Evolutionary conservation across 1,140 invertebrate genomes (phyloP).

Genomic region (Pectinophora gossypiella): DNA sequence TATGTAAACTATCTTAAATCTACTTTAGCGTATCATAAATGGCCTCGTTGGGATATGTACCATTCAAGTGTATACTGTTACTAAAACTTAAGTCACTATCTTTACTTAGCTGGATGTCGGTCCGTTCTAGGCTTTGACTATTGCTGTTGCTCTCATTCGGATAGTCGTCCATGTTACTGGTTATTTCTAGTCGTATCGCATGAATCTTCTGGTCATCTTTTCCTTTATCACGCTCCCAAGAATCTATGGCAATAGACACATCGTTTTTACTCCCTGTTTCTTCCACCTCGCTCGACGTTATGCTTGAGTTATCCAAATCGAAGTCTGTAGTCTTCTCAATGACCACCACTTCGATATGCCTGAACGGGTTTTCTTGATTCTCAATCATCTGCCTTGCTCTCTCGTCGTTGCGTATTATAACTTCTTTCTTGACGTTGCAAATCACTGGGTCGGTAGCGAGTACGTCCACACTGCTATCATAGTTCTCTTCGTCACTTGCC

Average conservation of each 20-base stretch:
- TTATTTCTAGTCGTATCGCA: slow-evolving; percentile 67
- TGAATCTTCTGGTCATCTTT: slow-evolving; percentile 55
- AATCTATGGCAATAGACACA: slow-evolving; percentile 57
- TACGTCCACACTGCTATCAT: slow-evolving; percentile 56
- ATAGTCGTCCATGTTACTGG: slow-evolving; percentile 63
- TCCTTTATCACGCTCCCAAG: slow-evolving; percentile 56
- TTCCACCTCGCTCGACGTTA: slow-evolving; percentile 56
- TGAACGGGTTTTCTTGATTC: slow-evolving; percentile 66
- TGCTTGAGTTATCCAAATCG: slow-evolving; percentile 60
- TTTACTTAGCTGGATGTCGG: slow-evolving; percentile 54
- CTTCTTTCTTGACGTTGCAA: slow-evolving; percentile 67
- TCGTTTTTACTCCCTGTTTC: slow-evolving; percentile 60
- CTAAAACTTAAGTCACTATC: slow-evolving; percentile 69
- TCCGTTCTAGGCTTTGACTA: slow-evolving; percentile 44
- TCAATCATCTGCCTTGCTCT: slow-evolving; percentile 58
- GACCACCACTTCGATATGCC: slow-evolving; percentile 73
- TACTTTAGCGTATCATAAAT: slow-evolving; percentile 72
- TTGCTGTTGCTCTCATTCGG: slow-evolving; percentile 33
- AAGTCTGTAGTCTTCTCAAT: slow-evolving; percentile 69
- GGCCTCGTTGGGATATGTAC: slow-evolving; percentile 73
- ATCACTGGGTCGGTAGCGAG: slow-evolving; percentile 66
- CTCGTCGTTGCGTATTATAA: slow-evolving; percentile 61
- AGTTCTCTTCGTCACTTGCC: slow-evolving; percentile 53
- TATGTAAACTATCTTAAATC: slow-evolving; percentile 17
- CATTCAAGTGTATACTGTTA: slow-evolving; percentile 72